Percentiles rank a stretch among this genome's conserved stretches.
These are phyloP conservation scores for Pyxicephalus adspersus DNA, from an alignment of 2,113 vertebrate species.

Conservation along the genomic window DNA sequence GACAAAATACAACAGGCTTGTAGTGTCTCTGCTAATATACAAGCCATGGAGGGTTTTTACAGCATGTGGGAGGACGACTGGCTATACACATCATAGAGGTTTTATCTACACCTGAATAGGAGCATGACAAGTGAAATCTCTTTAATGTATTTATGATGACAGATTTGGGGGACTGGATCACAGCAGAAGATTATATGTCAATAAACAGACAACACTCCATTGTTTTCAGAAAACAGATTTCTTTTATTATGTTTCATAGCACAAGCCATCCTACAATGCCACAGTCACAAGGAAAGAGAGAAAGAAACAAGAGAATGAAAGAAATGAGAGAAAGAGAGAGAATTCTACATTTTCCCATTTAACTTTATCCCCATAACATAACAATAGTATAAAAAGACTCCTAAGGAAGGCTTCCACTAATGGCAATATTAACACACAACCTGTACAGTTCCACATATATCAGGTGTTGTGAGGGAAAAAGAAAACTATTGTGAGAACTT, in stretches of 20 bases:
- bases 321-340: too few species aligned
- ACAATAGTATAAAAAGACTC: too few species aligned
- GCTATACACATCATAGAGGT: neutral
- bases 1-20: too few species aligned
- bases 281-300: too few species aligned
- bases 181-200: slow-evolving; percentile 9
- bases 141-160: slow-evolving; percentile 6
- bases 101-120: neutral
- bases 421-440: too few species aligned
- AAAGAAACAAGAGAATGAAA: too few species aligned
- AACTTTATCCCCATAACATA: too few species aligned
- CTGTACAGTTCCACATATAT: too few species aligned
- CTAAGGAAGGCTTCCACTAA: too few species aligned
- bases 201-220: slow-evolving; percentile 9
- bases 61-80: neutral
- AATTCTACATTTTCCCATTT: too few species aligned
- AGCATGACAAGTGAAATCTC: neutral
- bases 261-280: neutral
- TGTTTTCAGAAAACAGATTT: slow-evolving; percentile 1
- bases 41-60: neutral
- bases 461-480: too few species aligned
- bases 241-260: neutral
- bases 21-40: neutral
- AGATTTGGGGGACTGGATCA: neutral
- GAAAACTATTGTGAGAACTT: too few species aligned